phyloP scores from a whole-genome alignment of 2,888 invertebrate genomes.

The Brachyopa scutellaris region DNA sequence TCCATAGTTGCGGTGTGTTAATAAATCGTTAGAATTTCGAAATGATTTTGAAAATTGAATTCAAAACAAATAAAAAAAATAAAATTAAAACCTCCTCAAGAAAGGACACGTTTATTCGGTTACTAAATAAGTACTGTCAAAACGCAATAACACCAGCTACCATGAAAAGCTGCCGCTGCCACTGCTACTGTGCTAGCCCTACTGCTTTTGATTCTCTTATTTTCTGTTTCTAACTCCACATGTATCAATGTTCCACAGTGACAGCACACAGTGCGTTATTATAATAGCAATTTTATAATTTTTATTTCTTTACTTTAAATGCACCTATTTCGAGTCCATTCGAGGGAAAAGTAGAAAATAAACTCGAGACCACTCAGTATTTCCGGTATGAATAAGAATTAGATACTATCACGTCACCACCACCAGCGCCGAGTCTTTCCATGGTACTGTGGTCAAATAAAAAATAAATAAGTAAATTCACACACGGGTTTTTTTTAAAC shows the following conservation, averaged over 20 bases:
- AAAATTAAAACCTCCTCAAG: conserved; percentile 21
- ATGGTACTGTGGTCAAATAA: no score
- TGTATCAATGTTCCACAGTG: conserved; percentile 47
- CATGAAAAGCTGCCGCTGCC: conserved; percentile 68
- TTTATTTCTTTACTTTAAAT: no score
- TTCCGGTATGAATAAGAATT: conserved; percentile 46
- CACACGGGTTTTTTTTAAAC: no score
- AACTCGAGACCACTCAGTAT: conserved; percentile 3
- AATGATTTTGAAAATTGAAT: neutral
- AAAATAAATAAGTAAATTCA: no score
- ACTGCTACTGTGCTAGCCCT: conserved; percentile 53
- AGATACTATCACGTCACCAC: conserved; percentile 20
- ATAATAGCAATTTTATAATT: conserved; percentile 53
- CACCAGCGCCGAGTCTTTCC: no score
- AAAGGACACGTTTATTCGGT: conserved; percentile 69
- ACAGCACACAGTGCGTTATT: conserved; percentile 64
- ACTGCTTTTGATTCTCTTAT: conserved; percentile 67
- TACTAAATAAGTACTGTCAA: conserved; percentile 71
- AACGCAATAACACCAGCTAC: conserved; percentile 67
- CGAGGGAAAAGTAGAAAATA: neutral
- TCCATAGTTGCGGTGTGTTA: no score
- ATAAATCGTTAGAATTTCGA: neutral
- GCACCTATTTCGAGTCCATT: no score
- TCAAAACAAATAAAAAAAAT: neutral
- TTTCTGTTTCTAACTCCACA: conserved; percentile 58